Conservation (phyloP, 35 echinoderm and acorn worm genomes). For the Ptychodera flava region DNA sequence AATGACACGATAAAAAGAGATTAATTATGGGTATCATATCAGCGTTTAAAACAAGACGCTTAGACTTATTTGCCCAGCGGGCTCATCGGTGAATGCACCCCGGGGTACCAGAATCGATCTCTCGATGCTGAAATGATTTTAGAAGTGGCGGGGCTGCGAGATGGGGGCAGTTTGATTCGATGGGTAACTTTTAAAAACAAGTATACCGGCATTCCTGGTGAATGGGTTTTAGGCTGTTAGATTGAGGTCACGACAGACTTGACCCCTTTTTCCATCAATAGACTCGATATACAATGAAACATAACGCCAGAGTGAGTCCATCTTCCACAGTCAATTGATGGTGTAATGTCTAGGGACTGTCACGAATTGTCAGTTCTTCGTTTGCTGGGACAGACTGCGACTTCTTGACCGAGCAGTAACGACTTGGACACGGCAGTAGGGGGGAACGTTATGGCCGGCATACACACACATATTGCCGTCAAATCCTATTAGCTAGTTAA, state of each 20-base stretch:
- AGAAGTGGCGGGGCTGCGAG: too few relatives aligned
- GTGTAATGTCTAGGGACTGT: not conserved
- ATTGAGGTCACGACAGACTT: not conserved
- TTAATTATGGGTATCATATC: not conserved
- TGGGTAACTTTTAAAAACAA: too few relatives aligned
- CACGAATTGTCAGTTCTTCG: not conserved
- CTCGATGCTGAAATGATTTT: too few relatives aligned
- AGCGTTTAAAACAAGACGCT: not conserved
- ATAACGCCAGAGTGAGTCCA: not conserved
- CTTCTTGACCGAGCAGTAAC: not conserved
- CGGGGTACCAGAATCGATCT: too few relatives aligned
- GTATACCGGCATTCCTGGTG: too few relatives aligned
- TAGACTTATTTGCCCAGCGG: not conserved
- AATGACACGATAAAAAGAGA: not conserved
- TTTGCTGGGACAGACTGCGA: not conserved
- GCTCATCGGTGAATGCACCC: too few relatives aligned
- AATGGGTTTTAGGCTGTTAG: too few relatives aligned
- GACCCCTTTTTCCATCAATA: not conserved
- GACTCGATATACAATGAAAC: not conserved
- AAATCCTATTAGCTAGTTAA: not conserved
- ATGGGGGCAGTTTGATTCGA: too few relatives aligned
- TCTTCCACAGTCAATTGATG: not conserved
- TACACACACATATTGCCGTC: not conserved
- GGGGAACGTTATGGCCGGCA: not conserved
- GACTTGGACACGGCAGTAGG: not conserved